A percentile compares a stretch with the other conserved stretches of the same genome.
These are phyloP conservation scores for Drosophila meridiana DNA, from an alignment of 2,888 invertebrate genomes.

Conservation along the genomic window DNA sequence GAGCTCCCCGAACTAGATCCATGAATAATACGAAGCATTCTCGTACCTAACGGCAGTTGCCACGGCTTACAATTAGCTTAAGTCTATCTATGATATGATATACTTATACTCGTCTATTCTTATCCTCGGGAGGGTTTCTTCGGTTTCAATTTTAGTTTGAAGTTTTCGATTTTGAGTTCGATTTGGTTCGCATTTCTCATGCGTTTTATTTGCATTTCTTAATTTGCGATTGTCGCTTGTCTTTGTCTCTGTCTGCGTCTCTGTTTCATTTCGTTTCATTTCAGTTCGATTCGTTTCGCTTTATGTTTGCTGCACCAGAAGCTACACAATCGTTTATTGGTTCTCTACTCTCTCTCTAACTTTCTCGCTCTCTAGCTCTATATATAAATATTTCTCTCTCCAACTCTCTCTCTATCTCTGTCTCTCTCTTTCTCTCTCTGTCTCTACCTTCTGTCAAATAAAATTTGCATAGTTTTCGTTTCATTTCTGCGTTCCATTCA, in stretches of 20 bases:
- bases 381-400: constrained; percentile 12
- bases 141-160: constrained; percentile 15
- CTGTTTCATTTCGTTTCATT: constrained; percentile 25
- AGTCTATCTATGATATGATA: constrained; percentile 9
- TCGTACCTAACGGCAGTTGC: constrained; percentile 29
- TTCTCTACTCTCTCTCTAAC: constrained; percentile 19
- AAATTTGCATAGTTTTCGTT: constrained; percentile 23
- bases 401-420: constrained; percentile 4
- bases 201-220: constrained; percentile 40
- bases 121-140: constrained; percentile 42
- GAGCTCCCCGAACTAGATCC: neutral
- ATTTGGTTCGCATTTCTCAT: constrained; percentile 39
- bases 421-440: constrained; percentile 1
- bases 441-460: constrained; percentile 10
- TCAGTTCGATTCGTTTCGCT: constrained; percentile 24
- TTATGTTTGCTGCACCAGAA: constrained; percentile 65
- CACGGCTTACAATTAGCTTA: constrained; percentile 10
- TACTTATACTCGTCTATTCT: constrained; percentile 12
- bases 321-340: constrained; percentile 54
- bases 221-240: constrained; percentile 40
- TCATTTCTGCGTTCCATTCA: constrained; percentile 10
- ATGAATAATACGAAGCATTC: constrained; percentile 18
- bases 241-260: constrained; percentile 9
- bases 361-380: constrained; percentile 2
- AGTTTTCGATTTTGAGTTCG: constrained; percentile 8